Percentiles rank a stretch among this genome's conserved stretches.
phyloP scores from a whole-genome alignment of 1,140 invertebrate genomes.

The Hirudo medicinalis region DNA sequence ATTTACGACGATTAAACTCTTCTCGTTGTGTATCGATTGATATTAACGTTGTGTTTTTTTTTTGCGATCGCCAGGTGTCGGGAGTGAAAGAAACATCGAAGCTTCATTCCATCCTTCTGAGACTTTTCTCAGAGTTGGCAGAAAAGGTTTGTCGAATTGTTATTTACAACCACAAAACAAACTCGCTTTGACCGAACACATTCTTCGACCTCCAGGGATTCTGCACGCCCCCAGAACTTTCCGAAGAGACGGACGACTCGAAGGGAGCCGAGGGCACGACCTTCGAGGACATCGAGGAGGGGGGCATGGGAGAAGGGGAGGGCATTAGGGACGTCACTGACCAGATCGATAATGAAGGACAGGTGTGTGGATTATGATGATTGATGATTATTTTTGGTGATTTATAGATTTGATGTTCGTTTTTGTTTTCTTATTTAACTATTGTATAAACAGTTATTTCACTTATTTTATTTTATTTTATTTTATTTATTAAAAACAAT shows the following conservation, averaged over 20 bases:
- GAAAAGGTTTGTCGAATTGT: conserved; percentile 22
- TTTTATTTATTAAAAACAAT: too few relatives aligned
- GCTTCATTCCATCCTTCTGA: conserved; percentile 65
- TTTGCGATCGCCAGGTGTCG: neutral
- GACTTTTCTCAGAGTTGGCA: conserved; percentile 68
- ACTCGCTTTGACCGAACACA: neutral
- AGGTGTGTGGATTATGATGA: conserved; percentile 29
- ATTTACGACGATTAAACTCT: too few relatives aligned
- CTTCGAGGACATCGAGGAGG: conserved; percentile 49
- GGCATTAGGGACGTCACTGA: conserved; percentile 87
- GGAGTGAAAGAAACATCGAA: conserved; percentile 45
- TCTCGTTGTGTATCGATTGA: too few relatives aligned
- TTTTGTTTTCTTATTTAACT: neutral
- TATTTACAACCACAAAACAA: neutral
- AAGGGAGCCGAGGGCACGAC: conserved; percentile 39
- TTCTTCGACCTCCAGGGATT: conserved; percentile 54
- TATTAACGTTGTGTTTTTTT: neutral
- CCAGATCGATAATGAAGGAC: conserved; percentile 78
- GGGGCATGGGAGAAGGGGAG: conserved; percentile 77
- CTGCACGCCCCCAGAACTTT: conserved; percentile 55
- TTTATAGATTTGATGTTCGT: neutral
- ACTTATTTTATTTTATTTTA: too few relatives aligned
- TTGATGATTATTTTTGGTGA: too few relatives aligned
- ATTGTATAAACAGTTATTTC: too few relatives aligned
- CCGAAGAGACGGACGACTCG: conserved; percentile 45